These are phyloP conservation scores for Indicator indicator DNA, from an alignment of 2,113 vertebrate genomes.

Conservation along the genomic window DNA sequence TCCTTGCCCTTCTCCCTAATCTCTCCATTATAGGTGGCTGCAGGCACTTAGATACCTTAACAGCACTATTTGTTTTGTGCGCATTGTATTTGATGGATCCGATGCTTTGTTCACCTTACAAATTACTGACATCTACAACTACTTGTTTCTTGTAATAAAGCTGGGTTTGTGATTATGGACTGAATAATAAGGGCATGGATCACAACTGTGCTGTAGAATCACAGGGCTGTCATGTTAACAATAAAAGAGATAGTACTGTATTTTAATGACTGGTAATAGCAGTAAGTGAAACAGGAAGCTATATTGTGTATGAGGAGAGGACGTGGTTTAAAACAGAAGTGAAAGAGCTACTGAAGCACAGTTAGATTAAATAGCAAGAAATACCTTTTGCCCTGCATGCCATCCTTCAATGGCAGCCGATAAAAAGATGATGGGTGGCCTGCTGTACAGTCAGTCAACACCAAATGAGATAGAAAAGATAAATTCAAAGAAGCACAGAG, in stretches of 20 bases:
- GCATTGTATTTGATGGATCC: background rate
- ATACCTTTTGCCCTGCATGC: background rate
- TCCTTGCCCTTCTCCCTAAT: background rate
- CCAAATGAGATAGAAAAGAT: conserved; percentile 23
- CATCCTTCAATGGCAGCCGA: background rate
- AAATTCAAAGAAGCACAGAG: background rate
- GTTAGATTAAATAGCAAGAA: background rate
- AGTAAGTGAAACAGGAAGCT: background rate
- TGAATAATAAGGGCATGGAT: background rate
- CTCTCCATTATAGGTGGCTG: background rate
- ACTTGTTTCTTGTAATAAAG: background rate
- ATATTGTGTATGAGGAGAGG: background rate
- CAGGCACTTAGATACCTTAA: background rate
- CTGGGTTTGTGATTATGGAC: background rate
- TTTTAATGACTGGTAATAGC: background rate
- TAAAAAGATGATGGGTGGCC: background rate
- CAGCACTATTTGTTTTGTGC: background rate
- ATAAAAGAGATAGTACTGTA: background rate
- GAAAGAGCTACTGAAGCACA: background rate
- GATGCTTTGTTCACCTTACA: background rate
- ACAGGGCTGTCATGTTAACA: background rate
- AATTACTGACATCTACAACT: conserved; percentile 6
- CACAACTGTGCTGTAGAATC: background rate
- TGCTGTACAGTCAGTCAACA: background rate
- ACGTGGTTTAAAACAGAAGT: background rate